Evolutionary conservation across 2,888 invertebrate species (phyloP), one percentile per base, ranked within the genome.

Genomic region (Unio delphinus): DNA sequence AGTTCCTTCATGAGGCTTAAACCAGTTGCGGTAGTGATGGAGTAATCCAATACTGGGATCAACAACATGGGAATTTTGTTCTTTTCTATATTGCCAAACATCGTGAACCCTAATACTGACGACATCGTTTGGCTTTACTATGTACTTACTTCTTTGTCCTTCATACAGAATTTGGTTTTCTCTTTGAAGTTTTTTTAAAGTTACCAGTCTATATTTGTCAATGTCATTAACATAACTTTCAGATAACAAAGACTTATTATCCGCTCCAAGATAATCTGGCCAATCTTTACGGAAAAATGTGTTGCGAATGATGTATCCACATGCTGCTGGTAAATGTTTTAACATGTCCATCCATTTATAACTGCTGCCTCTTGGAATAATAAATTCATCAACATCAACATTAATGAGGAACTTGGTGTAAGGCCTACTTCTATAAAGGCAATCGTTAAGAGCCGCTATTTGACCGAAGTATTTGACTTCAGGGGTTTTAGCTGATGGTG

Each of bases 391-490:
- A 15, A 89, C 64, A 73, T 89, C 89, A 60, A 83, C 69, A 71
- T 83, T 86, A 7, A 86, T 87, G 18, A 88, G 61, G 70, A 81
- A 87, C 54, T 82, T 72, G 30, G 80, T 80, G 23, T 66, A 26
- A 55, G 79, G 62, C 73, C 81, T 80, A 67, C 80, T 76, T 65
- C 89, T 75, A 69, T 87, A 86, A 3, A 23, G 23, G 23, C 23
- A 23, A 23, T 23, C 23, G 23, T 23, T 23, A 23, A 23, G 23
- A 23, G 23, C 83, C 5, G 86, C 79, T 58, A 87, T 69, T 72
- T 90, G 89, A 6, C 84, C 89, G 72, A 86, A 85, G 74, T 89
- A 88, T 81, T 88, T 86, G 17, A 89, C 83, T 64, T 85, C 85
- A 0, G 60, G 61, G 3, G 56, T 26, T 28, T 57, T 26, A 0